Conservation (phyloP, 2,888 invertebrate genomes). For the Agrilus cyanescens region DNA sequence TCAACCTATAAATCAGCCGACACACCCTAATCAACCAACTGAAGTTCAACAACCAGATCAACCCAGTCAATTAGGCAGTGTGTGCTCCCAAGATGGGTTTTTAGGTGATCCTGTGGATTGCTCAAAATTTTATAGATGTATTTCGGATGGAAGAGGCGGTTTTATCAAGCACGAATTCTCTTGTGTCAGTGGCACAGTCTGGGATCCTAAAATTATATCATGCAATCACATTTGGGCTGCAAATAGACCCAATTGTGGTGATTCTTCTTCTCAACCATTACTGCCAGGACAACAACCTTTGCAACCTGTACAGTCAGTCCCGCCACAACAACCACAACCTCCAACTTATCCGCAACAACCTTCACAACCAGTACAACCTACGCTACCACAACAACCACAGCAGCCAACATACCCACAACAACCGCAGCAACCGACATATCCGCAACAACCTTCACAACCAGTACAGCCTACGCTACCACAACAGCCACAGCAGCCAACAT, state of each 20-base stretch:
- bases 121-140: constrained; percentile 4
- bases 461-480: constrained; percentile 7
- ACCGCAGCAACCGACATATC: constrained; percentile 7
- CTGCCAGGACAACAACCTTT: constrained; percentile 11
- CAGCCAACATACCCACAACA: constrained; percentile 10
- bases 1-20: constrained; percentile 9
- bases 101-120: neutral
- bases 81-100: constrained; percentile 7
- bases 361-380: constrained; percentile 23
- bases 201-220: constrained; percentile 55
- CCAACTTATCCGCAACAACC: constrained; percentile 17
- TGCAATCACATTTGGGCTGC: constrained; percentile 60
- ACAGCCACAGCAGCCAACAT: constrained; percentile 4
- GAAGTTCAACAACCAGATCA: constrained; percentile 12
- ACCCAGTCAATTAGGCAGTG: constrained; percentile 14
- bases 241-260: neutral
- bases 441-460: constrained; percentile 20
- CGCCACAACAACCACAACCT: constrained; percentile 15
- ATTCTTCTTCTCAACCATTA: constrained; percentile 13
- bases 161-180: constrained; percentile 57
- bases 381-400: too few relatives aligned
- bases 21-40: constrained; percentile 12
- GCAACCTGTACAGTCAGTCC: constrained; percentile 18
- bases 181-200: constrained; percentile 68
- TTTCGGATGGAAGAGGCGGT: constrained; percentile 5